phyloP scores from a whole-genome alignment of 2,113 vertebrate species.

The Axis porcinus region DNA sequence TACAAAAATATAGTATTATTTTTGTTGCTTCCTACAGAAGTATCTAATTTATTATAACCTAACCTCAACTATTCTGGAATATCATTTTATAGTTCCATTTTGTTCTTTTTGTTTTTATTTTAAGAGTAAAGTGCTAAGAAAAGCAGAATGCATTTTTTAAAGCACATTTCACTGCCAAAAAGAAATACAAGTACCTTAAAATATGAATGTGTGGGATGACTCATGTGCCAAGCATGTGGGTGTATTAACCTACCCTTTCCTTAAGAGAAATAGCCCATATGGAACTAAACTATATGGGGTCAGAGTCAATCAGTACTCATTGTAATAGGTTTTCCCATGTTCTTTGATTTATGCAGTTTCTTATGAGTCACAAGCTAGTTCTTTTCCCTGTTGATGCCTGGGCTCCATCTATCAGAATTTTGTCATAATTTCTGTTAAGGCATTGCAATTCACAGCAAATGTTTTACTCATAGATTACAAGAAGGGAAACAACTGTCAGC shows the following conservation, averaged over 20 bases:
- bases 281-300: background rate
- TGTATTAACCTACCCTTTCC: background rate
- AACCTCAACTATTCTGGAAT: background rate
- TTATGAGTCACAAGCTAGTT: background rate
- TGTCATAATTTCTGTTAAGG: slow-evolving; percentile 14
- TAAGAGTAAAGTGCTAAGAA: slow-evolving; percentile 17
- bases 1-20: background rate
- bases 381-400: background rate
- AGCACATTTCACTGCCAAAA: background rate
- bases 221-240: background rate
- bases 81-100: background rate
- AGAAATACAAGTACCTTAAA: background rate
- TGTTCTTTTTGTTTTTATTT: slow-evolving; percentile 23
- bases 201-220: background rate
- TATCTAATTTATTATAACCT: background rate
- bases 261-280: background rate
- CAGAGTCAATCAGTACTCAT: background rate
- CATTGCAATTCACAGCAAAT: background rate
- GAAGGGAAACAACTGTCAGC: background rate
- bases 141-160: background rate
- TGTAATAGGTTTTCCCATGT: background rate
- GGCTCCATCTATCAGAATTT: background rate
- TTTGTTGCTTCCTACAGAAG: background rate
- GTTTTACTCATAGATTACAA: slow-evolving; percentile 24
- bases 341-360: background rate